A percentile compares a stretch with the other conserved stretches of the same genome.
Evolutionary conservation across 1,140 invertebrate species (phyloP).

Genomic region (Forficula auricularia): DNA sequence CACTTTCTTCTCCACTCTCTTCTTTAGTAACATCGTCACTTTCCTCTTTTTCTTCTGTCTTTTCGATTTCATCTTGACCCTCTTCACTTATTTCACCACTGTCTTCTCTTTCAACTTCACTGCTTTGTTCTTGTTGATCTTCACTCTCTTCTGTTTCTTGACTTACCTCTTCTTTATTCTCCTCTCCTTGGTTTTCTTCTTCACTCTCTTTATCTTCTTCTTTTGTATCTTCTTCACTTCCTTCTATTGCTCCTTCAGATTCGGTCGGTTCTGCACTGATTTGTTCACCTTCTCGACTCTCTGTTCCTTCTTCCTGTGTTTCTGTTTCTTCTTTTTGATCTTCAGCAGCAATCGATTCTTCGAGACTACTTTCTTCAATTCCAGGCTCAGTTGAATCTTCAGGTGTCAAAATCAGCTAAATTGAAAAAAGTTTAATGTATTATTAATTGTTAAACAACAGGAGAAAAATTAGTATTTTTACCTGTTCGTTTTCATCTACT

Average conservation of each 20-base stretch:
- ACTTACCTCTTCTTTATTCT: slow-evolving; percentile 20
- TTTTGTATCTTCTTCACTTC: slow-evolving; percentile 2
- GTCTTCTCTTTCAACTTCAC: slow-evolving; percentile 3
- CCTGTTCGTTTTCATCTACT: too few species aligned
- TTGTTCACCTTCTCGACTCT: slow-evolving; percentile 13
- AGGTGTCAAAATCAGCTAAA: too few species aligned
- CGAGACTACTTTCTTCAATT: slow-evolving; percentile 6
- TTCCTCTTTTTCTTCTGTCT: slow-evolving; percentile 7
- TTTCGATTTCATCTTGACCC: slow-evolving; percentile 17
- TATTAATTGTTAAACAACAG: too few species aligned
- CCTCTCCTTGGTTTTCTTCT: slow-evolving; percentile 30
- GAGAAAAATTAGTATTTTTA: too few species aligned
- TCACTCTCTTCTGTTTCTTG: slow-evolving; percentile 4
- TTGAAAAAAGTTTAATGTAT: too few species aligned
- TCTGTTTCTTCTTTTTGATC: slow-evolving; percentile 10
- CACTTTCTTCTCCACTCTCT: not conserved
- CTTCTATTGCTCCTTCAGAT: not conserved
- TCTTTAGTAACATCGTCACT: not conserved
- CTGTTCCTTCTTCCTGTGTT: slow-evolving; percentile 11
- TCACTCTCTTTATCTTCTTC: slow-evolving; percentile 15
- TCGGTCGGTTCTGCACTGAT: not conserved
- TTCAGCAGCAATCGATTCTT: slow-evolving; percentile 10
- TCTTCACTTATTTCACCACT: slow-evolving; percentile 3
- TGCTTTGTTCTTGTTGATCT: not conserved
- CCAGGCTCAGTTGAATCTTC: too few species aligned